Base-by-base conservation (phyloP, 2,113 vertebrate genomes). In the Apteryx mantelli region DNA sequence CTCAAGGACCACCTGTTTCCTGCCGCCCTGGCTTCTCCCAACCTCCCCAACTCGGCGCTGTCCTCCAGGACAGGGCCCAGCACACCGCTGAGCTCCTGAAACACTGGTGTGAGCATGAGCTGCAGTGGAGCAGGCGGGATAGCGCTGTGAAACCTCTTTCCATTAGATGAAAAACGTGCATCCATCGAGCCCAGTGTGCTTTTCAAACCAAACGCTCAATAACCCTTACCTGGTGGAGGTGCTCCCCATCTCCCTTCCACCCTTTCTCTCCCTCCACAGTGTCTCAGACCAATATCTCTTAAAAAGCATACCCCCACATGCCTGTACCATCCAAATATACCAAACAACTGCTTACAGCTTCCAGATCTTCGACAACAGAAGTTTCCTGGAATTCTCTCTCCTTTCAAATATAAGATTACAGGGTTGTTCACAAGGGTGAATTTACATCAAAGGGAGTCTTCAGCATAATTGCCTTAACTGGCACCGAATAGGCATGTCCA, bases 51-150 rank as follows among this genome's bases (percentile, higher is more conserved):
- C 25, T 38, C 26, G 24, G 38, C 18, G 7, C 5, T 53, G 50
- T 30, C 36, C n/a, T 40, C 70, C 50, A 73, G 48, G n/a, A 53
- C 22, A 10, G 25, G 12, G 24, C 17, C 36, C n/a, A 28, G 30
- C 25, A 28, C 0, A 0, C 26, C 0, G 0, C 22, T 34, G n/a
- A 82, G 36, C 30, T 91, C 25, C 11, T 20, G 26, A 65, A 92
- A 82, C 0, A 2, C 9, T 22, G 9, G 6, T 0, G 0, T 4
- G 20, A 84, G 46, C 65, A 36, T 30, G 30, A 24, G 10, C 5
- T 50, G 69, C 2, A 3, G 42, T 11, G 38, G 18, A 5, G 12
- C n/a, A 75, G 40, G 34, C 3, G 55, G 63, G 32, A 55, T 6
- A 63, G 50, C 55, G 46, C 26, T 34, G 24, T 14, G 32, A 85